Base-by-base conservation (phyloP, 1,140 invertebrate species). In the Stratiolaelaps scimitus region DNA sequence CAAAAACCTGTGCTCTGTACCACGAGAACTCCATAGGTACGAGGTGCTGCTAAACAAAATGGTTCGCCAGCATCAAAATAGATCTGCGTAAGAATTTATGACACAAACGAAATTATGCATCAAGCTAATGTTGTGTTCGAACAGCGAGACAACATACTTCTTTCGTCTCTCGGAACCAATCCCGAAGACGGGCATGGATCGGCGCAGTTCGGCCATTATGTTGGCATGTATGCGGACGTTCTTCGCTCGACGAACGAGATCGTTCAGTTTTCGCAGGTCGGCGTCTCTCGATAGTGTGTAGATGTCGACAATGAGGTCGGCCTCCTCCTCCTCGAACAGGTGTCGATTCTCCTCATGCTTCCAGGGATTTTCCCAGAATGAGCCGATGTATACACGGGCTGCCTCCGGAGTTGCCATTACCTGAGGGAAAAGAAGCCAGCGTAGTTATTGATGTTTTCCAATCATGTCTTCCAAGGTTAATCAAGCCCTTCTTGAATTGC, bases 301-400 rank as follows among this genome's bases (percentile, higher is more conserved):
- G 23, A 60, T 60, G 34, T 60, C 53, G 10, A 60, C 26, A 10
- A 60, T 60, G 6, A 60, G 20, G 20, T 60, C 53, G 4, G 53
- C 53, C 26, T 60, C 53, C 23, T 60, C 53, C 17, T 60, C 53
- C 26, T 60, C 53, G 20, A 60, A 60, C 26, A 60, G 53, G 34
- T 23, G 13, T 15, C 53, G 17, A 34, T 60, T 60, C 23, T 60
- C 53, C 23, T 60, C 53, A 60, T 60, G 13, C 1, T 5, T 2
- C 53, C 53, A 60, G 34, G 53, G 53, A 23, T 60, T 60, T 34
- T 60, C 53, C 89, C 90, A 92, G 70, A 94, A 78, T 7, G 89
- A 92, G 34, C 88, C 86, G 15, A 89, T 88, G 75, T 93, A 95
- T 17, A 79, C 72, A 40, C 70, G 65, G 10, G 91, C 90, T n/a